Percentiles rank a stretch among this genome's conserved stretches.
Evolutionary conservation across 1,140 invertebrate genomes (phyloP).

Genomic region (Mizuhopecten yessoensis): DNA sequence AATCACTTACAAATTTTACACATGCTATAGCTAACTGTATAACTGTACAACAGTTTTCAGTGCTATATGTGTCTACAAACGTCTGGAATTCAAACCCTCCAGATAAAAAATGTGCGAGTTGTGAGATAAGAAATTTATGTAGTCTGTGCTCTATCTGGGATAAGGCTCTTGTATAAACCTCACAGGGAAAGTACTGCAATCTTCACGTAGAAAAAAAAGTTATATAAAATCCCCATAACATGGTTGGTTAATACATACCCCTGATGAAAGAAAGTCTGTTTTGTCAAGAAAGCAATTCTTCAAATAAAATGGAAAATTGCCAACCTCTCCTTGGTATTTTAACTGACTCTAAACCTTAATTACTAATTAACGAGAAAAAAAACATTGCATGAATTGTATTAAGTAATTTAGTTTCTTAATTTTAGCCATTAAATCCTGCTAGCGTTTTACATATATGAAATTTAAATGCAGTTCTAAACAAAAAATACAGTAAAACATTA

Average conservation of each 20-base stretch:
- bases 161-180: not conserved
- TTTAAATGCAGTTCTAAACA: too few relatives aligned
- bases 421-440: too few relatives aligned
- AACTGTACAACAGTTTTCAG: not conserved
- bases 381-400: not conserved
- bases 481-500: too few relatives aligned
- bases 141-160: not conserved
- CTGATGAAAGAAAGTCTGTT: constrained; percentile 12
- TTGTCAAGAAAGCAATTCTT: not conserved
- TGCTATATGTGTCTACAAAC: not conserved
- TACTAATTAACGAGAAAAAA: not conserved
- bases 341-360: not conserved
- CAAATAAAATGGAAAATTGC: constrained; percentile 22
- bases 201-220: too few relatives aligned
- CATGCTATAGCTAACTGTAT: too few relatives aligned
- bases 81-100: constrained; percentile 1
- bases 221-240: not conserved
- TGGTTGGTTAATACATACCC: not conserved
- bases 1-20: too few relatives aligned
- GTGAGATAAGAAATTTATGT: constrained; percentile 5
- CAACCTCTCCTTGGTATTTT: not conserved
- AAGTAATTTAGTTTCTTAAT: too few relatives aligned
- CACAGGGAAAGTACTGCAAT: not conserved
- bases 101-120: not conserved
- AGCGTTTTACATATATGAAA: too few relatives aligned